These are phyloP conservation scores for Etheostoma nigrum DNA, from an alignment of 2,797 vertebrate species.

Conservation along the genomic window DNA sequence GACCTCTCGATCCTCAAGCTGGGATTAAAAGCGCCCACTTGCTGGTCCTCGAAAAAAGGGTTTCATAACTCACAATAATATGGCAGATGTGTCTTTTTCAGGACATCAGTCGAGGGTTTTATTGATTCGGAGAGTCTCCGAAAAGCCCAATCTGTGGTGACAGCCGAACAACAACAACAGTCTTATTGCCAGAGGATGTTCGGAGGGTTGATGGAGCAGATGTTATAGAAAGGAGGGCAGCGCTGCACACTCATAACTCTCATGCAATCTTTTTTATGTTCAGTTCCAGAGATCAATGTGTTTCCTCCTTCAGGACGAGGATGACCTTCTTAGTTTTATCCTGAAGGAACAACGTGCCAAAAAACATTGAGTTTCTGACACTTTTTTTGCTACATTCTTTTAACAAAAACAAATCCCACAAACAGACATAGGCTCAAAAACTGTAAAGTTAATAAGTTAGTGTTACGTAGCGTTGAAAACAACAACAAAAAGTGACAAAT, in stretches of 20 bases:
- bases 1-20: constrained; percentile 35
- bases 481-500: no score
- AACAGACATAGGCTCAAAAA: no score
- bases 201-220: neutral
- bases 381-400: no score
- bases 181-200: neutral
- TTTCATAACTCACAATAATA: constrained; percentile 7
- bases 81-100: constrained; percentile 41
- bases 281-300: neutral
- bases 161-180: constrained; percentile 21
- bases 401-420: no score
- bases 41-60: constrained; percentile 10
- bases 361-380: neutral
- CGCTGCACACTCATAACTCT: neutral
- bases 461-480: no score
- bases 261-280: neutral
- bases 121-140: constrained; percentile 39
- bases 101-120: constrained; percentile 16
- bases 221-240: neutral
- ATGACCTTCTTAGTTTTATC: neutral
- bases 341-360: neutral
- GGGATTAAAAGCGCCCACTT: constrained; percentile 39
- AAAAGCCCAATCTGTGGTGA: constrained; percentile 6
- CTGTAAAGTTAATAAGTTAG: no score
- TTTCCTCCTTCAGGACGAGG: neutral